Evolutionary conservation across 2,113 vertebrate species (phyloP), one percentile per base, ranked within the genome.

Genomic region (Poeciliopsis occidentalis): DNA sequence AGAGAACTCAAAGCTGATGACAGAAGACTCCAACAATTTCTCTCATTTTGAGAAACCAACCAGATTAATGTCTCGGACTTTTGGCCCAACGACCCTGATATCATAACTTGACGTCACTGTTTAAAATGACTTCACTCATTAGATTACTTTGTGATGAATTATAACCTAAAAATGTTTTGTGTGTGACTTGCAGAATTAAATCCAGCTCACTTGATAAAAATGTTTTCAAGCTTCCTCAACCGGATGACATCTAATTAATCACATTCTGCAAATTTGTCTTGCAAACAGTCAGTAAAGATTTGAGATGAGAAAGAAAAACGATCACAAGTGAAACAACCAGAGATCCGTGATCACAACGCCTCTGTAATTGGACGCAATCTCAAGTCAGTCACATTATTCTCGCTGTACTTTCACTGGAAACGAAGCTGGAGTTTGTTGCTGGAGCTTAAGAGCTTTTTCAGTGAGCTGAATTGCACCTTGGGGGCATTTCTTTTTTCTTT

Each of bases 321-420:
- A 76, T 72, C 62, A 26, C 34, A 37, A 47, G 4, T 2, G 12
- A 30, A 66, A 67, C 17, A 12, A 51, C 71, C 30, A 12, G 41
- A 82, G 83, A 69, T 79, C 64, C 26, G 10, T 57, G 71, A 86
- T 86, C 81, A 83, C 73, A 76, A 5, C 67, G 4, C 26, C 64
- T 65, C 31, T 82, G 73, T 88, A 85, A 90, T 86, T 90, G 70
- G 63, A 89, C 84, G 80, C 65, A 60, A 86, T 34, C 8, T 10
- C n/a, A 34, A 69, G 88, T 79, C 83, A 78, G 71, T 88, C 64
- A 71, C n/a, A 12, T 86, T 76, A 13, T 74, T 73, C 57, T 37
- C 10, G 12, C 27, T 34, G 0, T 24, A 12, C 66, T 69, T 54
- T 54, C 51, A 57, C 73, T 69, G 64, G 69, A 68, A 60, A 11